Base-by-base conservation (phyloP, 2,888 invertebrate species). In the Aspidiotus rigidus region DNA sequence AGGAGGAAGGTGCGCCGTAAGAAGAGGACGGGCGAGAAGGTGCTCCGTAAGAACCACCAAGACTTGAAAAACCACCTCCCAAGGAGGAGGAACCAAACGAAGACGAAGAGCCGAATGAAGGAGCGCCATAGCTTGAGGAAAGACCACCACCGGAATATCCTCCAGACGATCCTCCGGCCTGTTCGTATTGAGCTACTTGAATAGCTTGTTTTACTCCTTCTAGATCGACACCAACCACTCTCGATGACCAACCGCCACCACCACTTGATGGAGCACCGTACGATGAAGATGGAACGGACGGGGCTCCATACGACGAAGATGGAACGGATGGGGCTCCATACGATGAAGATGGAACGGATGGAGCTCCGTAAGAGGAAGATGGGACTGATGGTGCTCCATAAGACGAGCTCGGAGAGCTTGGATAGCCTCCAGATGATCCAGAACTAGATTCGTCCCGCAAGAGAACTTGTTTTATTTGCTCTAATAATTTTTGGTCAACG, bases 191-290 rank as follows among this genome's bases (percentile, higher is more conserved):
- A 57, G 91, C 91, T 73, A 91, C 90, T 78, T 91, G 90, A 80
- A 91, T 88, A 74, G 90, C 90, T 76, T 90, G 90, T 76, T 89
- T 88, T 76, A 90, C 88, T 73, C 88, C 90, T 75, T 90, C 91
- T 73, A 91, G 85, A 79, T 89, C 87, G 79, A 91, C 86, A 74
- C 90, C 91, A 74, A 90, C 89, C 69, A 91, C 90, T 74, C 87
- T 84, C 72, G 81, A 81, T 0, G 86, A 81, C 76, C 83, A 80
- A 44, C 76, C 78, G 41, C 76, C 75, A 73, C 78, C 77, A 70
- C 81, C 78, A 49, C 77, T 74, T 71, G 78, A 78, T 8, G 79
- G 77, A 0, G 77, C 78, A 67, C 74, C 75, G 73, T 76, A 76
- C 39, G 73, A 72, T 15, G 73, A 72, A 13, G 74, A 74, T 16